phyloP scores from a whole-genome alignment of 2,113 vertebrate species.

The Psophia crepitans region DNA sequence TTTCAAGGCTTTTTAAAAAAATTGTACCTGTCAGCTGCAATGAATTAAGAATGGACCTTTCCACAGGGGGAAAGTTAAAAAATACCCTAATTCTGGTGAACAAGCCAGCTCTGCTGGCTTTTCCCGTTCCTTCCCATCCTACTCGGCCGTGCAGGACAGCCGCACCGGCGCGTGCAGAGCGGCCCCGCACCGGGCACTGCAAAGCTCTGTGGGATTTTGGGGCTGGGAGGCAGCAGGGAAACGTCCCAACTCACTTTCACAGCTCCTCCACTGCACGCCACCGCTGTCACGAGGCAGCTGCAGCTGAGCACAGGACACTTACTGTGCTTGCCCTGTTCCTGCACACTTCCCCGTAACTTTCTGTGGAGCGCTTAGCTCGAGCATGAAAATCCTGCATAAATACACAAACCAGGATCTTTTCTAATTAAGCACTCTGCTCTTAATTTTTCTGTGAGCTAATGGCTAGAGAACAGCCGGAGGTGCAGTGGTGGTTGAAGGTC shows the following conservation, averaged over 20 bases:
- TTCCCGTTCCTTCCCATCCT: neutral
- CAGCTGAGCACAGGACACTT: neutral
- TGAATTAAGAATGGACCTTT: neutral
- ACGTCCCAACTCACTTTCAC: neutral
- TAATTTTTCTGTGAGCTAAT: neutral
- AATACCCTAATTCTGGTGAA: neutral
- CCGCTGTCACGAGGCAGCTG: rapidly evolving
- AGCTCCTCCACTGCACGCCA: neutral
- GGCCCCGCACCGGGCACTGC: rapidly evolving
- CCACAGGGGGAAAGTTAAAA: neutral
- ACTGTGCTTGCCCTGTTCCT: neutral
- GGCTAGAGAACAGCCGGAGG: neutral
- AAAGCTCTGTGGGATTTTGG: neutral
- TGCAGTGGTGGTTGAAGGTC: neutral
- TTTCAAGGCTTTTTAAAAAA: neutral
- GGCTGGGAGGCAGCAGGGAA: neutral
- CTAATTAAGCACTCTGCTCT: neutral
- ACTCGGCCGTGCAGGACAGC: neutral
- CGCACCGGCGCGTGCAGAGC: rapidly evolving
- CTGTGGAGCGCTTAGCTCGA: neutral
- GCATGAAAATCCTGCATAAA: neutral
- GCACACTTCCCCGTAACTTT: neutral
- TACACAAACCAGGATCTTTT: neutral
- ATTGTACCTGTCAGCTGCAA: neutral
- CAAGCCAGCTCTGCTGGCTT: neutral